phyloP scores from a whole-genome alignment of 2,888 invertebrate species.

The Lymantria dispar region DNA sequence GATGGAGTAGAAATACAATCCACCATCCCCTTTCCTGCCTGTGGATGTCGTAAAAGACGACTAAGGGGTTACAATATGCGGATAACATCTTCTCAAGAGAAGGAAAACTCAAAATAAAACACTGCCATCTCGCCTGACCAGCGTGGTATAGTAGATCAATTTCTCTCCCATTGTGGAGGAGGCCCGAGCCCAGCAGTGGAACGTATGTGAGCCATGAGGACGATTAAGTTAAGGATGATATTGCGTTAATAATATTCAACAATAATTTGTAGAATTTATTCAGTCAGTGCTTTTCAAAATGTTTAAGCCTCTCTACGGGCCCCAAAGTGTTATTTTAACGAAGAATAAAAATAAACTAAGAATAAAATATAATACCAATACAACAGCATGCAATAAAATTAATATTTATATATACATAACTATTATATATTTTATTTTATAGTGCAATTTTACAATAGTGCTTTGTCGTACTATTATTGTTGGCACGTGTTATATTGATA shows the following conservation, averaged over 20 bases:
- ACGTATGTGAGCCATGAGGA: no score
- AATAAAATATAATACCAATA: slow-evolving; percentile 70
- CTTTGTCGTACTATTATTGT: slow-evolving; percentile 47
- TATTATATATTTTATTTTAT: slow-evolving; percentile 53
- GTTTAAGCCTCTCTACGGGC: slow-evolving; percentile 46
- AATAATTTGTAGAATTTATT: slow-evolving; percentile 34
- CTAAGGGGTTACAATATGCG: no score
- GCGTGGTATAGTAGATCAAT: no score
- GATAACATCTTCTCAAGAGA: no score
- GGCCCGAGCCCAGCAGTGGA: no score
- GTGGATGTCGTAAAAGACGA: no score
- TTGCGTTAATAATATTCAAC: slow-evolving; percentile 26
- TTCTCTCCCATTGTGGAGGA: no score
- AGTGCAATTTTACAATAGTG: slow-evolving; percentile 64
- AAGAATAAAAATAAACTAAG: slow-evolving; percentile 48
- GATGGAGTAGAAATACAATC: no score
- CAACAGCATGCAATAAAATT: slow-evolving; percentile 78
- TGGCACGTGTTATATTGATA: slow-evolving; percentile 50
- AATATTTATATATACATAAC: slow-evolving; percentile 60
- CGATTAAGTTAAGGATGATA: slow-evolving; percentile 25
- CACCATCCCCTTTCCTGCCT: no score
- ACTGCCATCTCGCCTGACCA: no score
- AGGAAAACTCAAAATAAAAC: no score
- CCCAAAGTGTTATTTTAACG: slow-evolving; percentile 24
- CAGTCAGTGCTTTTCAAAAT: slow-evolving; percentile 38